A percentile compares a stretch with the other conserved stretches of the same genome.
These are phyloP conservation scores for Hermatobates lingyangjiaoensis DNA, from an alignment of 1,140 invertebrate species.

Conservation along the genomic window DNA sequence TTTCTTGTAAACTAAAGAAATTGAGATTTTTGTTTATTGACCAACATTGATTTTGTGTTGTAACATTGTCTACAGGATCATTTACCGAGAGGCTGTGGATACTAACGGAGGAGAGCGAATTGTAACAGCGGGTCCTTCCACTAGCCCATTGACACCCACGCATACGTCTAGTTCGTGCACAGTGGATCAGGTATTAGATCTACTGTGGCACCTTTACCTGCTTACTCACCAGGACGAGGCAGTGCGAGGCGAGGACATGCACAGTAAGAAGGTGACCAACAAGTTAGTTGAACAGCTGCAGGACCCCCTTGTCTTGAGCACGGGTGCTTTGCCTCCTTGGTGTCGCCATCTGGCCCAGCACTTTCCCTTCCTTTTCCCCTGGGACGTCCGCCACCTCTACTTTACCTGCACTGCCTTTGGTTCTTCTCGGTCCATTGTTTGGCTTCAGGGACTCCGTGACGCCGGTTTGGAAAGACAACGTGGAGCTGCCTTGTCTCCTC, in stretches of 20 bases:
- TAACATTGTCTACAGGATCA: no score
- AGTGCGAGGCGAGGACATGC: constrained; percentile 57
- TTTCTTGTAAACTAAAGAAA: no score
- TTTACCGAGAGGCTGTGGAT: no score
- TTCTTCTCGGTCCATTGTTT: constrained; percentile 90
- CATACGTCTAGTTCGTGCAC: constrained; percentile 36
- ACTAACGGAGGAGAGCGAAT: no score
- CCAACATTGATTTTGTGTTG: no score
- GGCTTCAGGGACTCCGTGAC: constrained; percentile 92
- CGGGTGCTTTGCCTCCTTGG: constrained; percentile 82
- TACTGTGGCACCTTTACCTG: constrained; percentile 61
- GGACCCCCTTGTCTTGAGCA: constrained; percentile 84
- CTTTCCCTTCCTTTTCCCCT: constrained; percentile 91
- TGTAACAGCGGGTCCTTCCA: no score
- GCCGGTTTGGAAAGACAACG: constrained; percentile 41
- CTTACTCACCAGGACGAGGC: no score
- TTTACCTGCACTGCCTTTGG: constrained; percentile 94
- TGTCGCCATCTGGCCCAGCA: constrained; percentile 84
- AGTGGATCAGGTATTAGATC: constrained; percentile 66
- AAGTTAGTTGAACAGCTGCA: constrained; percentile 80
- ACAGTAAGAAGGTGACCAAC: constrained; percentile 86
- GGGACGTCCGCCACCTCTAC: constrained; percentile 86
- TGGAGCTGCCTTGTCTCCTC: constrained; percentile 48
- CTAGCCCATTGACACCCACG: constrained; percentile 23
- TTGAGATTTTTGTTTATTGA: no score